These are phyloP conservation scores for Schlechtendalia chinensis DNA, from an alignment of 1,140 invertebrate genomes.

Conservation along the genomic window DNA sequence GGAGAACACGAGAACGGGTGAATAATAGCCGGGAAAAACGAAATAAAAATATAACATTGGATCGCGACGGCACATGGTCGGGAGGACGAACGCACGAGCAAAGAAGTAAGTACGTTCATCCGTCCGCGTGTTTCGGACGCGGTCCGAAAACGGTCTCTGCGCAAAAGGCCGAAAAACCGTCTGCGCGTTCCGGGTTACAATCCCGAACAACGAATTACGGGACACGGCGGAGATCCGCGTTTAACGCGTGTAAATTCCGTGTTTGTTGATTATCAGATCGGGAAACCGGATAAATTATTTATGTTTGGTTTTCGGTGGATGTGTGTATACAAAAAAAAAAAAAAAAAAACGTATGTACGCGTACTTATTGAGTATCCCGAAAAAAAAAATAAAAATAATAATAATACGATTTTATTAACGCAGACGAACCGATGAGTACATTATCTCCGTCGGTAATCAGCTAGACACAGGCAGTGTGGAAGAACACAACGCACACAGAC, in stretches of 20 bases:
- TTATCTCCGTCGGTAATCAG: conserved; percentile 31
- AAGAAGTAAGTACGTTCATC: no score
- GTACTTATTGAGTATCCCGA: conserved; percentile 27
- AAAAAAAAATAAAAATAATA: conserved; percentile 5
- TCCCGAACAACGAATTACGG: not conserved
- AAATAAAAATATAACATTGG: no score
- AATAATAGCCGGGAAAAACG: no score
- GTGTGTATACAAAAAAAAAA: no score
- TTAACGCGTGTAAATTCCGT: conserved; percentile 28
- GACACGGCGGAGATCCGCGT: not conserved
- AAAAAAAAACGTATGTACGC: not conserved
- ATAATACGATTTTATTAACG: conserved; percentile 42
- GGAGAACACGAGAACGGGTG: not conserved
- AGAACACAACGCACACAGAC: not conserved
- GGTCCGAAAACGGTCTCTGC: no score
- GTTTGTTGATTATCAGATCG: conserved; percentile 33
- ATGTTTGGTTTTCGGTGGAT: conserved; percentile 4
- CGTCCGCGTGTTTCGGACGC: no score
- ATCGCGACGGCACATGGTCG: no score
- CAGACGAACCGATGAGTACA: conserved; percentile 41
- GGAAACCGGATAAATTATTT: conserved; percentile 37
- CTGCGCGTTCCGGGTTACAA: not conserved
- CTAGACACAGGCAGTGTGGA: not conserved
- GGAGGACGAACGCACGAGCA: no score
- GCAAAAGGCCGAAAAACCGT: no score